phyloP scores from a whole-genome alignment of 2,113 vertebrate species.

The Cyanoliseus patagonus region DNA sequence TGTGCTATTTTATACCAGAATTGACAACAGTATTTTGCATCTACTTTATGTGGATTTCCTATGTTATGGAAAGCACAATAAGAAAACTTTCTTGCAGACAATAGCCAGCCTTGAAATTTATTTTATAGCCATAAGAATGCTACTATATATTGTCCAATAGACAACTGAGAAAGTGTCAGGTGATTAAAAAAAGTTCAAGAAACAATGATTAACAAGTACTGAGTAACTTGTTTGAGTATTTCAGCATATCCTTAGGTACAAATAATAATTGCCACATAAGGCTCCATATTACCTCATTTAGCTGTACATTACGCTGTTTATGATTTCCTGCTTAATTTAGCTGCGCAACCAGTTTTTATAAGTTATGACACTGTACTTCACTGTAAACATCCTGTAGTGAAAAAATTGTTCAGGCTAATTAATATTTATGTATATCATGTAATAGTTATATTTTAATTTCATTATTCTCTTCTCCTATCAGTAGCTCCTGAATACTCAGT shows the following conservation, averaged over 20 bases:
- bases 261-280: background rate
- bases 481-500: background rate
- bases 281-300: background rate
- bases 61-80: background rate
- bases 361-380: background rate
- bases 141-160: background rate
- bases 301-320: background rate
- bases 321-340: background rate
- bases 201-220: background rate
- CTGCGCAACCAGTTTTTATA: background rate
- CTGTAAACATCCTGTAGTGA: background rate
- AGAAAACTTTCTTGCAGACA: background rate
- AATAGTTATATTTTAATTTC: background rate
- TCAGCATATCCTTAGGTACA: background rate
- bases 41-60: background rate
- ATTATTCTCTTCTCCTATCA: background rate
- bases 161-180: background rate
- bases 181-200: background rate
- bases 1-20: background rate
- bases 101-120: background rate
- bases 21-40: background rate
- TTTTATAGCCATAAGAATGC: background rate
- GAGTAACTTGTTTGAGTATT: background rate
- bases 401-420: background rate
- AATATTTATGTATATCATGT: background rate